Conservation (phyloP, 1,140 invertebrate species). For the Sinonovacula constricta region DNA sequence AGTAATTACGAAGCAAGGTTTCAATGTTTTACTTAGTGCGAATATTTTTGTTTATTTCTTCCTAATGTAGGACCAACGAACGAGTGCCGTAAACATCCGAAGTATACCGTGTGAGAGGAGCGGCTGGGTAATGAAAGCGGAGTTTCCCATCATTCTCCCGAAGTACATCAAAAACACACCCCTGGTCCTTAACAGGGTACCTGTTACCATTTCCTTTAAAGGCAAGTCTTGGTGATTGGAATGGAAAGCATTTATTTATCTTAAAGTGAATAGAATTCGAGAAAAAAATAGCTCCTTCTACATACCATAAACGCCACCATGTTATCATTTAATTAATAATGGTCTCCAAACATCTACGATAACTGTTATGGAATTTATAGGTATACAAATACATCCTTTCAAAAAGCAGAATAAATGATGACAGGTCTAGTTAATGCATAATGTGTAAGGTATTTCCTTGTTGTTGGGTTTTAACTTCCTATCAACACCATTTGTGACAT, state of each 20-base stretch:
- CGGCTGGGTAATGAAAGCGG: slow-evolving; percentile 28
- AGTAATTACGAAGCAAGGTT: too few species aligned
- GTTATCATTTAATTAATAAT: too few species aligned
- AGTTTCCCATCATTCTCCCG: slow-evolving; percentile 37
- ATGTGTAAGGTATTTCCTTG: too few species aligned
- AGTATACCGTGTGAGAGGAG: too few species aligned
- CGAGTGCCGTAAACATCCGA: too few species aligned
- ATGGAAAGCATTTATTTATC: not conserved
- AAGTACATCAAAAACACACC: slow-evolving; percentile 44
- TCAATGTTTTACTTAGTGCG: too few species aligned
- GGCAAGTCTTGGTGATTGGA: not conserved
- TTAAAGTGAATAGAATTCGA: not conserved
- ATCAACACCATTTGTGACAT: too few species aligned
- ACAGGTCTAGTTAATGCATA: too few species aligned
- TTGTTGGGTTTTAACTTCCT: too few species aligned
- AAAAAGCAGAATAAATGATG: not conserved
- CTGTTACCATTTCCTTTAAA: slow-evolving; percentile 29
- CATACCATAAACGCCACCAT: not conserved
- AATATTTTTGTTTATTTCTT: too few species aligned
- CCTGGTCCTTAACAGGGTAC: slow-evolving; percentile 33
- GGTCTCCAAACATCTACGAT: not conserved
- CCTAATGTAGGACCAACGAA: too few species aligned
- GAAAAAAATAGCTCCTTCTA: not conserved
- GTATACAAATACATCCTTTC: not conserved
- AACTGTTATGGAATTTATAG: not conserved